Base-by-base conservation (phyloP, 64 coral and sea anemone genomes). In the Pocillopora verrucosa region DNA sequence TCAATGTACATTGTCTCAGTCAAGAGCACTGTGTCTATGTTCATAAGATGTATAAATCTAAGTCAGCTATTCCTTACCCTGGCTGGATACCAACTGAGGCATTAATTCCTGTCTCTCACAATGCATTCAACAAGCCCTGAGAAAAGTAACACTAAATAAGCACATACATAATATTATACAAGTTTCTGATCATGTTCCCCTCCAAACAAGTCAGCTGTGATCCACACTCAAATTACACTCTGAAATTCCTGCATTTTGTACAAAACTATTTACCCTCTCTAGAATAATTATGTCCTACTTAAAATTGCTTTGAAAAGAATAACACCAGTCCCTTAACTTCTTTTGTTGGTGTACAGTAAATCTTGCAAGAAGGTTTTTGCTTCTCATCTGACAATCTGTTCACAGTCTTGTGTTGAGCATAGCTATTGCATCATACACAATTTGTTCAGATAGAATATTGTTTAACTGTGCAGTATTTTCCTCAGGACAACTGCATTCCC, bases 351-450 rank as follows among this genome's bases (percentile, higher is more conserved):
- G 41, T 51, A 7, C 41, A 51, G 41, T 51, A 30, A 30, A 51
- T 51, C 41, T 51, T 51, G 7, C 41, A 51, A 51, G 41, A 51
- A 51, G 41, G 7, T 51, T 0, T 51, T 56, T 64, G 30, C 0
- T 0, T 30, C 19, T 38, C 63, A 95, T 93, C 88, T 98, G 96
- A 56, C 93, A 98, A 80, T 98, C 96, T 38, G 96, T 98, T 75
- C 95, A 93, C 83, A 98, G 59, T 59, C 96, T 91, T 80, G 93
- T 93, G 62, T 92, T 92, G 14, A 98, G 88, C 15, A 98, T 35
- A 56, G 90, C 90, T 57, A 98, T 90, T 70, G 95, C 96, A 74
- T 98, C 93, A 89, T 98, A 98, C 6, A 95, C 93, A 88, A 95
- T 86, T 36, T 94, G 90, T 58, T 94, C 93, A 84, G 96, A 94